These are phyloP conservation scores for Chloroceryle aenea DNA, from an alignment of 2,113 vertebrate species.

Conservation along the genomic window DNA sequence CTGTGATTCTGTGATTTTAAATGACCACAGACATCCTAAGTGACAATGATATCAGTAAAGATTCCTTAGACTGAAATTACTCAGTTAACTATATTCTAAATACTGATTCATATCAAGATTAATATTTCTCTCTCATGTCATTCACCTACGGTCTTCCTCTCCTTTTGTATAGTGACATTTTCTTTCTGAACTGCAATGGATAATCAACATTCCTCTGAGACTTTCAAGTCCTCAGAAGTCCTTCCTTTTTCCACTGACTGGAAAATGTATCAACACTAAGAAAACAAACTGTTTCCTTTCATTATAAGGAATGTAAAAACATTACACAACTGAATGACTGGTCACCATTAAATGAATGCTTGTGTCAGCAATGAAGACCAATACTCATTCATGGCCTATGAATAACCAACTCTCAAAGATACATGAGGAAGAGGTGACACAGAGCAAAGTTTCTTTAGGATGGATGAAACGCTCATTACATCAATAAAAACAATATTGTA, in stretches of 20 bases:
- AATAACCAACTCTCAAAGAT: neutral
- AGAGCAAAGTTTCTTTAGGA: neutral
- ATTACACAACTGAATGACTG: neutral
- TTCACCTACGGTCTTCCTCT: neutral
- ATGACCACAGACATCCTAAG: neutral
- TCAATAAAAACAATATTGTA: neutral
- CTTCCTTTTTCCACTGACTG: neutral
- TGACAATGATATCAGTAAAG: neutral
- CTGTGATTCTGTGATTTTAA: too few species aligned
- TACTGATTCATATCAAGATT: neutral
- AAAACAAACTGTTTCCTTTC: neutral
- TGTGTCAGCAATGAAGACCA: neutral
- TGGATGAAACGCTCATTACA: neutral
- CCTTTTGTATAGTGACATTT: neutral
- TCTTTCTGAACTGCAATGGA: neutral
- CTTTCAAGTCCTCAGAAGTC: neutral
- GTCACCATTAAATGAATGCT: neutral
- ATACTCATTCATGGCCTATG: neutral
- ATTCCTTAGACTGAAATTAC: neutral
- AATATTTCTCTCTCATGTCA: neutral
- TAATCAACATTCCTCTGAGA: neutral
- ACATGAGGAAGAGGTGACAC: neutral
- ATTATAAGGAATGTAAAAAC: neutral
- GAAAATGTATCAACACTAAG: neutral
- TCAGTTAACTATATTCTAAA: neutral